These are phyloP conservation scores for Sinelater perroti DNA, from an alignment of 2,888 invertebrate genomes.

Conservation along the genomic window DNA sequence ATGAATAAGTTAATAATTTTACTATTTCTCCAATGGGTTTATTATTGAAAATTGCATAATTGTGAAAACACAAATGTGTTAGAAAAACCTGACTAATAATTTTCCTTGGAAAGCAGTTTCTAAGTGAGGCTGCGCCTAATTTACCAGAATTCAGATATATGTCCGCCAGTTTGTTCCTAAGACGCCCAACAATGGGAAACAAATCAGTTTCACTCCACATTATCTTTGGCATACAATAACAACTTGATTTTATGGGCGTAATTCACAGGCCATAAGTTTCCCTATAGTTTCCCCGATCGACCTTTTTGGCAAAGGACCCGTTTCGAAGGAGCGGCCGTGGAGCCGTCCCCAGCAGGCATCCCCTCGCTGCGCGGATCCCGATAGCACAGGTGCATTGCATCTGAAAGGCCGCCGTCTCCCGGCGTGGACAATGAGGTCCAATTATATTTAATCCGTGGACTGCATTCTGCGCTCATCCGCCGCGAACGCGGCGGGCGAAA, in stretches of 20 bases:
- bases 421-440: slow-evolving; percentile 22
- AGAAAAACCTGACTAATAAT: too few species aligned
- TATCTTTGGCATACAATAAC: slow-evolving; percentile 10
- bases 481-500: slow-evolving; percentile 32
- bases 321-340: neutral
- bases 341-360: neutral
- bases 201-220: slow-evolving; percentile 3
- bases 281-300: slow-evolving; percentile 5
- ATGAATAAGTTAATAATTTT: too few species aligned
- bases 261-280: slow-evolving; percentile 14
- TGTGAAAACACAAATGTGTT: too few species aligned
- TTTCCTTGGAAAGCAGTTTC: too few species aligned
- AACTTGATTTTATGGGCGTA: slow-evolving; percentile 12
- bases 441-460: slow-evolving; percentile 35
- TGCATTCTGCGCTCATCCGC: slow-evolving; percentile 22
- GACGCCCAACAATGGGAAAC: neutral
- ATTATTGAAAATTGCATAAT: too few species aligned
- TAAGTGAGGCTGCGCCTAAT: too few species aligned
- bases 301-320: neutral
- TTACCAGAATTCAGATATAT: too few species aligned
- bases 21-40: too few species aligned
- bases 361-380: neutral
- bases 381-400: slow-evolving; percentile 1
- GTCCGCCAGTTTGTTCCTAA: too few species aligned
- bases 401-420: neutral